A percentile compares a stretch with the other conserved stretches of the same genome.
Evolutionary conservation across 2,113 vertebrate species (phyloP).

Genomic region (Lepus americanus): DNA sequence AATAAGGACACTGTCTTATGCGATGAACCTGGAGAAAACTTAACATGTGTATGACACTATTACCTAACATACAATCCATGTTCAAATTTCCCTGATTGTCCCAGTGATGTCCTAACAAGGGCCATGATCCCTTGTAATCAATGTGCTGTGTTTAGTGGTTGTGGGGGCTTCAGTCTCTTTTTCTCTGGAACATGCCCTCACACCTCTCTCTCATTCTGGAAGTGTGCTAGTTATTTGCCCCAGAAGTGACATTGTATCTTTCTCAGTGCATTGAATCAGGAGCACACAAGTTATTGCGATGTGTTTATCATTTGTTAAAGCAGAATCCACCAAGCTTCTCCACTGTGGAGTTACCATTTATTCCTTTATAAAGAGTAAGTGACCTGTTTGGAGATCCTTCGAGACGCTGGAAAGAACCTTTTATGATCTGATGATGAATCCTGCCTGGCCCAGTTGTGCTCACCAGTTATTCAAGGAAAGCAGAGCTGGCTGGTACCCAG

Average conservation of each 20-base stretch:
- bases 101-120: not conserved
- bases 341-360: not conserved
- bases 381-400: not conserved
- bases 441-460: not conserved
- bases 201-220: not conserved
- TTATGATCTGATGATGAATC: not conserved
- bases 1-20: not conserved
- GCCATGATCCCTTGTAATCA: not conserved
- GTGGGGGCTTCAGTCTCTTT: not conserved
- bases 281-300: not conserved
- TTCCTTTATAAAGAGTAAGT: not conserved
- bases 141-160: not conserved
- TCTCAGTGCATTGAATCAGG: not conserved
- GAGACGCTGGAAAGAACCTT: not conserved
- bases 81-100: not conserved
- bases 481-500: not conserved
- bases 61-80: not conserved
- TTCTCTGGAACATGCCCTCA: not conserved
- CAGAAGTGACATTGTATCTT: not conserved
- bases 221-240: not conserved
- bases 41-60: not conserved
- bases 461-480: constrained; percentile 55
- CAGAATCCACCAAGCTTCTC: not conserved
- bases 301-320: not conserved
- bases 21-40: not conserved